Conservation (phyloP, 1,140 invertebrate species). For the Goniozus legneri region DNA sequence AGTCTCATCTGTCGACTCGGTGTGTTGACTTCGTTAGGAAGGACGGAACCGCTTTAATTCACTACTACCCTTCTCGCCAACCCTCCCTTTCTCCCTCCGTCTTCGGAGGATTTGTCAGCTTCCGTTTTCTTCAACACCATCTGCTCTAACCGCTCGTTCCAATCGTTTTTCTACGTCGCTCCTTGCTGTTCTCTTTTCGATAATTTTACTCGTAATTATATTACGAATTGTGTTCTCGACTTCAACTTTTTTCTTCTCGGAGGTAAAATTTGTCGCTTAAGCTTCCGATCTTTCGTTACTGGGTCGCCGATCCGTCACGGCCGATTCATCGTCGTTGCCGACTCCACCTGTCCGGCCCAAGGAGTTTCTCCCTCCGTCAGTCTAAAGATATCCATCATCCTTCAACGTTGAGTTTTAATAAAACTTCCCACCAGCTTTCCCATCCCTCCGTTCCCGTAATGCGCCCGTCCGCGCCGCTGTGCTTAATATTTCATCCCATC, state of each 20-base stretch:
- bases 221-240: no score
- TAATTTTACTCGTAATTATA: no score
- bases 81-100: conserved; percentile 1
- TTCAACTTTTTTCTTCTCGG: no score
- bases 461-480: neutral
- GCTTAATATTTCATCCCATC: conserved; percentile 34
- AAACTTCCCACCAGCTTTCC: conserved; percentile 25
- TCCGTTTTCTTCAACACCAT: neutral
- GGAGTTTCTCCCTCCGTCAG: conserved; percentile 11
- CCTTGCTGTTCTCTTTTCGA: conserved; percentile 3
- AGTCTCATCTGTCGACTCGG: conserved; percentile 26
- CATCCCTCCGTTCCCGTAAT: conserved; percentile 10
- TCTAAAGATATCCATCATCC: conserved; percentile 31
- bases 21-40: conserved; percentile 48
- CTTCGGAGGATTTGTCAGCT: neutral
- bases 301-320: no score
- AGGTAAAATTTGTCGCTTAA: no score
- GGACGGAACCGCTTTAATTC: conserved; percentile 44
- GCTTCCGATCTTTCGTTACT: no score
- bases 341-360: conserved; percentile 4
- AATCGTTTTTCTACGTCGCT: neutral
- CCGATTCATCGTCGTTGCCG: no score
- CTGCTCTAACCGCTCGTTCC: neutral
- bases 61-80: conserved; percentile 27
- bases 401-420: conserved; percentile 32